phyloP scores from a whole-genome alignment of 1,140 invertebrate species.

The Ladona fulva region DNA sequence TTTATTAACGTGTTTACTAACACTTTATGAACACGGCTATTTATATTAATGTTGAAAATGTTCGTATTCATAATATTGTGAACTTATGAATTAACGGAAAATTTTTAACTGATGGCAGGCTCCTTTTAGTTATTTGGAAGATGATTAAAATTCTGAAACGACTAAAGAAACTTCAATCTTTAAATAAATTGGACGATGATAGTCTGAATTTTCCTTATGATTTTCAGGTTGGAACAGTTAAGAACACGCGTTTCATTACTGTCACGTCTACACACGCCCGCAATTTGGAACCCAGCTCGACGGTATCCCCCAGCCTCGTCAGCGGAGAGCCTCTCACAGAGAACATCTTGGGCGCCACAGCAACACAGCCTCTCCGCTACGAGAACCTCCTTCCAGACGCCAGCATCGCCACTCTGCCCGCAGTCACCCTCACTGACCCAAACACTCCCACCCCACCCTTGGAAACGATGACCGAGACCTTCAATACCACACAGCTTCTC shows the following conservation, averaged over 20 bases:
- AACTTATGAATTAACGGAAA: too few species aligned
- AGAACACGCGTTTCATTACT: slow-evolving; percentile 77
- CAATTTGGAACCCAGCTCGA: slow-evolving; percentile 42
- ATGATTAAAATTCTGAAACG: too few species aligned
- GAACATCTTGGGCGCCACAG: slow-evolving; percentile 72
- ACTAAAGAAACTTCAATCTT: too few species aligned
- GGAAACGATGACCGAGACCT: slow-evolving; percentile 81
- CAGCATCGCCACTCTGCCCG: slow-evolving; percentile 69
- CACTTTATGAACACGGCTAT: too few species aligned
- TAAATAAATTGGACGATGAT: too few species aligned
- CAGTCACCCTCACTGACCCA: slow-evolving; percentile 56
- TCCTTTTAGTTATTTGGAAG: too few species aligned
- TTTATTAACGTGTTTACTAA: too few species aligned
- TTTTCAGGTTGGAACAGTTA: slow-evolving; percentile 67
- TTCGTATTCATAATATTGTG: too few species aligned
- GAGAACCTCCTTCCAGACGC: slow-evolving; percentile 48
- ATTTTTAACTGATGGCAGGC: too few species aligned
- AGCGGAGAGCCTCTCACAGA: slow-evolving; percentile 66
- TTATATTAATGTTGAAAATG: too few species aligned
- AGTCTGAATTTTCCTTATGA: too few species aligned
- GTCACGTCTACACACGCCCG: slow-evolving; percentile 73
- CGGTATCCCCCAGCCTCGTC: slow-evolving; percentile 35
- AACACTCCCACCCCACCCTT: slow-evolving; percentile 68
- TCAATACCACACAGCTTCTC: slow-evolving; percentile 77
- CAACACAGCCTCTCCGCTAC: slow-evolving; percentile 39